These are phyloP conservation scores for Bimastos eiseni DNA, from an alignment of 2,888 invertebrate genomes.

Conservation along the genomic window DNA sequence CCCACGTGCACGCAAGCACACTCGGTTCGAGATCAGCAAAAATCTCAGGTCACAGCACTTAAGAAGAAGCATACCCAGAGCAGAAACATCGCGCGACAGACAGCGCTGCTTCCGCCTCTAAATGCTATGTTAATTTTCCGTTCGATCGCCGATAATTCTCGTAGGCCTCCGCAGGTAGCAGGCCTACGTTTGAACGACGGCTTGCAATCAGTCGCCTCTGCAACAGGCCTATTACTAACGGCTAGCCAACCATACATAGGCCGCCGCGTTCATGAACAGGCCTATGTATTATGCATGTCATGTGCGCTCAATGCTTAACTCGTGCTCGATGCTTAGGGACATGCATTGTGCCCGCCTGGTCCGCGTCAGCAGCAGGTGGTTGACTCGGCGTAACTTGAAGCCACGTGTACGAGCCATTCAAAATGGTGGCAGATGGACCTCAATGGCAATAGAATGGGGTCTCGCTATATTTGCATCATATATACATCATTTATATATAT, in stretches of 20 bases:
- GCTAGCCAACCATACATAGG: background rate
- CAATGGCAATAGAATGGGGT: background rate
- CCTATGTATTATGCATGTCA: conserved; percentile 2
- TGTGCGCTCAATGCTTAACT: too few species aligned
- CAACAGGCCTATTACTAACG: background rate
- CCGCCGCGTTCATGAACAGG: background rate
- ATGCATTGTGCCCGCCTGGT: background rate
- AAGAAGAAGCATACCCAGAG: background rate
- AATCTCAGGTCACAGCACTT: background rate
- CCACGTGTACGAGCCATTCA: background rate
- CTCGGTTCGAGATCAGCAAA: background rate
- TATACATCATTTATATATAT: too few species aligned
- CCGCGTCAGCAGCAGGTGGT: background rate
- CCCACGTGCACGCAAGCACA: background rate
- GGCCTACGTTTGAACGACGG: background rate
- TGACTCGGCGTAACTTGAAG: background rate
- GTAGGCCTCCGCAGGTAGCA: background rate
- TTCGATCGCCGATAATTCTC: background rate
- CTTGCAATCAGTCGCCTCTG: background rate
- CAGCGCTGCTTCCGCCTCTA: background rate
- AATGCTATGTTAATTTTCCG: background rate
- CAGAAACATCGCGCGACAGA: background rate
- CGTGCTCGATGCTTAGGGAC: too few species aligned
- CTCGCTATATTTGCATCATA: background rate
- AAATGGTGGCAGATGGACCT: background rate